These are phyloP conservation scores for Clitarchus hookeri DNA, from an alignment of 2,888 invertebrate species.

Conservation along the genomic window DNA sequence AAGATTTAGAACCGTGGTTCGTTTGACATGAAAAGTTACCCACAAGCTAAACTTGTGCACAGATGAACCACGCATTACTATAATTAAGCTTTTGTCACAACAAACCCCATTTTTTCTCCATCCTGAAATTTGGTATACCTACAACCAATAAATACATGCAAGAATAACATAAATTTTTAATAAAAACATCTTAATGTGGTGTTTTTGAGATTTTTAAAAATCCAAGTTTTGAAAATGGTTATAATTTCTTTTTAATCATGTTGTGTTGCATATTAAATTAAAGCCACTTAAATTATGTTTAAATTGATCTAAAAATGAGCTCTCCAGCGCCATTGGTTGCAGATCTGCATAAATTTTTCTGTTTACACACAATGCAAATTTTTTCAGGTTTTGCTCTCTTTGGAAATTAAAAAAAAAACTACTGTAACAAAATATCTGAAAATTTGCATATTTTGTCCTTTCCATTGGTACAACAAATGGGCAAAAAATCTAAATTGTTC, in stretches of 20 bases:
- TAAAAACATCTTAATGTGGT: no score
- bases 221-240: no score
- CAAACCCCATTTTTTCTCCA: no score
- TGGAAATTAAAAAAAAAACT: neutral
- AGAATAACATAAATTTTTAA: no score
- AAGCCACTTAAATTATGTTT: neutral
- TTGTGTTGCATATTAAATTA: slow-evolving; percentile 16
- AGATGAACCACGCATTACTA: no score
- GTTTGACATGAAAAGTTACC: no score
- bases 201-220: neutral
- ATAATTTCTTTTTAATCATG: neutral
- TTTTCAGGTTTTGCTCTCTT: neutral
- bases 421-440: neutral
- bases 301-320: neutral
- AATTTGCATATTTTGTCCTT: neutral
- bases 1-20: no score
- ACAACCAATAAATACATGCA: no score
- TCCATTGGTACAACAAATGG: slow-evolving; percentile 3
- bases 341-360: neutral
- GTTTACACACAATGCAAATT: neutral
- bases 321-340: neutral
- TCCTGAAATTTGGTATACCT: no score
- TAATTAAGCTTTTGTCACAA: no score
- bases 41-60: no score
- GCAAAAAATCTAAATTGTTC: slow-evolving; percentile 16